A percentile compares a stretch with the other conserved stretches of the same genome.
Evolutionary conservation across 2,888 invertebrate genomes (phyloP).

Genomic region (Orthosia cruda): DNA sequence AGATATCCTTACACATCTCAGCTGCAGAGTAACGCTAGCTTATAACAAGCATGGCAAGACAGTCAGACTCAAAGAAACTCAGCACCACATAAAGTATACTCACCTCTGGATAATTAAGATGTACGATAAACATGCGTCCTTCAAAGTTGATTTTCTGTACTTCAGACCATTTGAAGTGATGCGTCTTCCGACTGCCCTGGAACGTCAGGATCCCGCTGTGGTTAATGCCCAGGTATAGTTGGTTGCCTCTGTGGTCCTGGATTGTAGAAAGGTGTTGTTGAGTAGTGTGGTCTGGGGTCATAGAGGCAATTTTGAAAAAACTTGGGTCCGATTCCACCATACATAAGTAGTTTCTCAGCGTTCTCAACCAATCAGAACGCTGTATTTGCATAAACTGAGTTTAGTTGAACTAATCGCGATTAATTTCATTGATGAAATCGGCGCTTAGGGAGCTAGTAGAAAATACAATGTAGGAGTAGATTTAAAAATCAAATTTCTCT

Average conservation of each 20-base stretch:
- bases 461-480: not conserved
- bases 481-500: not conserved
- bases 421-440: too few relatives aligned
- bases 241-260: constrained; percentile 98
- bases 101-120: constrained; percentile 98
- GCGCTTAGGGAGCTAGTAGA: not conserved
- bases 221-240: constrained; percentile 98
- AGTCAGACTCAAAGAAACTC: not conserved
- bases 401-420: too few relatives aligned
- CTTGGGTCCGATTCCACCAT: too few relatives aligned
- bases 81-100: not conserved
- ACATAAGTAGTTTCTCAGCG: too few relatives aligned
- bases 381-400: too few relatives aligned
- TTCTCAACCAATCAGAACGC: too few relatives aligned
- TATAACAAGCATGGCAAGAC: not conserved
- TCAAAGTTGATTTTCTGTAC: constrained; percentile 99
- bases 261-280: constrained; percentile 53
- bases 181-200: constrained; percentile 97
- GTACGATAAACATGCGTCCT: constrained; percentile 99
- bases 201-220: constrained; percentile 98
- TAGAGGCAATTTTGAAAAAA: not conserved
- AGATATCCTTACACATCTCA: too few relatives aligned
- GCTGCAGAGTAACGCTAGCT: not conserved
- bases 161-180: constrained; percentile 99
- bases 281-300: not conserved